Evolutionary conservation across 2,888 invertebrate genomes (phyloP).

Genomic region (Aphidoletes aphidimyza): DNA sequence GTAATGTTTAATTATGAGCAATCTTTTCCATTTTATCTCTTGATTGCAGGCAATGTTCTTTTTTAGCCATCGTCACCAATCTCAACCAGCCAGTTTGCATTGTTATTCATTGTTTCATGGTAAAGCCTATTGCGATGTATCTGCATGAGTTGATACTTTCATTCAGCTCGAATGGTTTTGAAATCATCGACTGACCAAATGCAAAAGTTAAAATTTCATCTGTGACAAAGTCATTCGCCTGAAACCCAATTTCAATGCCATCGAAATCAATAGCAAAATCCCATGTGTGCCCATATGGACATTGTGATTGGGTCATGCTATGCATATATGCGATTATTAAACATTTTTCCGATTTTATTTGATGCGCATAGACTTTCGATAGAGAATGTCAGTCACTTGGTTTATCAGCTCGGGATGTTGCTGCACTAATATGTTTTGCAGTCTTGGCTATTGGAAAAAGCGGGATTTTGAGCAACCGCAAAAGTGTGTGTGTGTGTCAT

Average conservation of each 20-base stretch:
- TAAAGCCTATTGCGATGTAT: background rate
- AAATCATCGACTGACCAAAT: background rate
- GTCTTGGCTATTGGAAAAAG: background rate
- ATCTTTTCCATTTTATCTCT: background rate
- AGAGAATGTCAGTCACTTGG: background rate
- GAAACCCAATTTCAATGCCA: background rate
- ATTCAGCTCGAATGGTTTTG: background rate
- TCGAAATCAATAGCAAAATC: background rate
- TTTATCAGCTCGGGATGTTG: conserved; percentile 7
- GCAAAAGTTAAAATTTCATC: background rate
- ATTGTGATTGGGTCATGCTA: background rate
- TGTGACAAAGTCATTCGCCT: background rate
- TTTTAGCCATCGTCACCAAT: background rate
- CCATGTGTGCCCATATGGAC: background rate
- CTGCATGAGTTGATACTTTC: background rate
- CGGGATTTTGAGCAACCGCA: background rate
- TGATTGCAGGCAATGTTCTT: background rate
- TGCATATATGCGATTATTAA: background rate
- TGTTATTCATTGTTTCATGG: background rate
- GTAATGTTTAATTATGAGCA: background rate
- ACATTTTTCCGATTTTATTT: background rate
- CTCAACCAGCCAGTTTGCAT: background rate
- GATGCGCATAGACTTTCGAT: background rate
- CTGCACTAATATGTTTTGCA: background rate
- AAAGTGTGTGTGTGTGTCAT: conserved; percentile 9